Percentiles rank a stretch among this genome's conserved stretches.
Conservation (phyloP, 1,140 invertebrate species). For the Oreohelix idahoensis region DNA sequence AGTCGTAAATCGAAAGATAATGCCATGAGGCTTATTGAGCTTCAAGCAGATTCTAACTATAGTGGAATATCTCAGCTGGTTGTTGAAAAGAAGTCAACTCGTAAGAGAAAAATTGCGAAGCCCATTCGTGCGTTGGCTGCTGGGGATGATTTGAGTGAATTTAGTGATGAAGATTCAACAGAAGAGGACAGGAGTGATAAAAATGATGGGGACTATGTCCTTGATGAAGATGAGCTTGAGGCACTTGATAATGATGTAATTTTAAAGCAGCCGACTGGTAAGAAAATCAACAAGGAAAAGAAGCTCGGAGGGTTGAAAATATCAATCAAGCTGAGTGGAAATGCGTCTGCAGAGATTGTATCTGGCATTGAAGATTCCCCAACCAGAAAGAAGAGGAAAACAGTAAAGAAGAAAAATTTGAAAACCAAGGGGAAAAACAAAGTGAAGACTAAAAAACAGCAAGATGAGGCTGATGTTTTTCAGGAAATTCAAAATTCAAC, state of each 20-base stretch:
- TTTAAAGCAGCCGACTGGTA: background rate
- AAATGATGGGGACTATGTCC: constrained; percentile 33
- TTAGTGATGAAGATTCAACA: constrained; percentile 12
- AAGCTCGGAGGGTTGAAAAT: constrained; percentile 29
- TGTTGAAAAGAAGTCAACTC: background rate
- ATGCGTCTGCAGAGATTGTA: constrained; percentile 36
- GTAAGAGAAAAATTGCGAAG: background rate
- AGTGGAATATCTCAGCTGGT: background rate
- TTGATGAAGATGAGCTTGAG: constrained; percentile 35
- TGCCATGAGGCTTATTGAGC: constrained; percentile 38
- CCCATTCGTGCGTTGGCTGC: background rate
- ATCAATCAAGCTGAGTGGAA: constrained; percentile 33
- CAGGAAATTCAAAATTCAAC: background rate
- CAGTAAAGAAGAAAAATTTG: constrained; percentile 16
- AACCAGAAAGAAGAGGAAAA: constrained; percentile 18
- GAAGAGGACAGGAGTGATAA: constrained; percentile 8
- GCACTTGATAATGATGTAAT: constrained; percentile 27
- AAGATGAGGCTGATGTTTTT: background rate
- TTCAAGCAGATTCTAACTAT: constrained; percentile 33
- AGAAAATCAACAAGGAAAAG: constrained; percentile 4
- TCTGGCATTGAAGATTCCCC: constrained; percentile 30
- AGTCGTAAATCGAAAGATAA: constrained; percentile 36
- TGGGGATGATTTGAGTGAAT: constrained; percentile 13
- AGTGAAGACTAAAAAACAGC: background rate
- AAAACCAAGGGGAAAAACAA: constrained; percentile 15